These are phyloP conservation scores for Pagetopsis macropterus DNA, from an alignment of 2,797 vertebrate genomes.

Conservation along the genomic window DNA sequence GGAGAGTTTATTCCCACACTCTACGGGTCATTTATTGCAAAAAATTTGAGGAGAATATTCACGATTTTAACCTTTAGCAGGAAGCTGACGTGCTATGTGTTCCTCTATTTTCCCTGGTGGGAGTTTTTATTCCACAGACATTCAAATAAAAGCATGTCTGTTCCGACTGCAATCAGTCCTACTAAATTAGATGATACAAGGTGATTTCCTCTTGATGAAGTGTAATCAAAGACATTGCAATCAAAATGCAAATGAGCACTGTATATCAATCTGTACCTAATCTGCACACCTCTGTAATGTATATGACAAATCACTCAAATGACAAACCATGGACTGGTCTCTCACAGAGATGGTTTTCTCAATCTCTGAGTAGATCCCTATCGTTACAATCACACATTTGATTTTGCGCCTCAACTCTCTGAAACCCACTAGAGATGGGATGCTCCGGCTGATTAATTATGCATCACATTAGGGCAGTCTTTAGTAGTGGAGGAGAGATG, in stretches of 20 bases:
- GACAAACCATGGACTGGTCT: slow-evolving; percentile 10
- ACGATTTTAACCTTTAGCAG: slow-evolving; percentile 27
- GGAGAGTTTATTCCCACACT: slow-evolving; percentile 47
- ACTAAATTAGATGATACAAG: slow-evolving; percentile 14
- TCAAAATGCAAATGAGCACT: slow-evolving; percentile 57
- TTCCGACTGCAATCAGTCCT: slow-evolving; percentile 23
- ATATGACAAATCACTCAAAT: slow-evolving; percentile 10
- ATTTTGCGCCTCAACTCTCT: slow-evolving; percentile 50
- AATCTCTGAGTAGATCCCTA: slow-evolving; percentile 27
- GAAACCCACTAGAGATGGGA: slow-evolving; percentile 29
- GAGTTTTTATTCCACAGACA: slow-evolving; percentile 4
- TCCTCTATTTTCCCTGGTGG: neutral
- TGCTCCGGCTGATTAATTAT: slow-evolving; percentile 43
- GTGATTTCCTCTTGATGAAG: slow-evolving; percentile 7
- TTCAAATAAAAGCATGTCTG: slow-evolving; percentile 22
- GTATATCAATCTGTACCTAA: slow-evolving; percentile 13
- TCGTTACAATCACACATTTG: slow-evolving; percentile 48
- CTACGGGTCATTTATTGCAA: slow-evolving; percentile 25
- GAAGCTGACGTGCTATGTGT: neutral
- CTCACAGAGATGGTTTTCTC: neutral
- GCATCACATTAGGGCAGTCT: slow-evolving; percentile 42
- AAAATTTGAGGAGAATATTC: slow-evolving; percentile 19
- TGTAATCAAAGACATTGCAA: slow-evolving; percentile 34
- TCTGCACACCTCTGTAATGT: slow-evolving; percentile 8
- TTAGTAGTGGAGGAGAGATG: slow-evolving; percentile 14